Evolutionary conservation across 2,888 invertebrate species (phyloP), one percentile per base, ranked within the genome.

Genomic region (Macrosoma leucophasiata): DNA sequence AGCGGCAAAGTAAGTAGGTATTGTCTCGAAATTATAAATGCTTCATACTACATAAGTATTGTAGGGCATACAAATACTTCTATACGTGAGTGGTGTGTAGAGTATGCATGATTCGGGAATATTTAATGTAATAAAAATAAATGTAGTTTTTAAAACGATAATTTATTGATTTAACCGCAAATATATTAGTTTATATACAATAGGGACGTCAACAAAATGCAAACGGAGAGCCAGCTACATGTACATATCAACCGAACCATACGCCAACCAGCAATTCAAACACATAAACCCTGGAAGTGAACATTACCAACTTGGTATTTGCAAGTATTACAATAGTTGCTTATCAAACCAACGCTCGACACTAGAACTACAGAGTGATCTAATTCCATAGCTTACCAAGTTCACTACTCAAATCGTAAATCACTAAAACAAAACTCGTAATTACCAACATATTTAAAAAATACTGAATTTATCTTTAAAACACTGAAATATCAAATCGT

Each of bases 171-270:
- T 76, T 84, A 84, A 81, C 81, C 69, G 65, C 69, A 76, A 74
- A 78, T 79, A 84, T 78, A 82, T 79, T 84, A 82, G 76, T 75
- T 66, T 82, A 82, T 84, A 65, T 82, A 84, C 78, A 84, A 67
- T 64, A 70, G 62, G 76, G 76, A 70, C 66, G 63, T 74, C 66
- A 81, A 81, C 75, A 76, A 84, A 79, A 84, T 79, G 79, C 79
- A 76, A 77, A 70, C 61, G 61, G 57, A 63, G 62, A 67, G 66
- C 67, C 67, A 70, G 67, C 62, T 61, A 62, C 58, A 42, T 46
- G 44, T 50, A 43, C 39, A 41, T 45, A 51, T 39, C 45, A 47
- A 55, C 50, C 46, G 43, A 50, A 47, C 51, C 51, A 56, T 46
- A 48, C 44, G 47, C 43, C 46, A 50, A 55, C 48, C 58, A 57